These are phyloP conservation scores for Mycteria americana DNA, from an alignment of 2,797 vertebrate species.

Conservation along the genomic window DNA sequence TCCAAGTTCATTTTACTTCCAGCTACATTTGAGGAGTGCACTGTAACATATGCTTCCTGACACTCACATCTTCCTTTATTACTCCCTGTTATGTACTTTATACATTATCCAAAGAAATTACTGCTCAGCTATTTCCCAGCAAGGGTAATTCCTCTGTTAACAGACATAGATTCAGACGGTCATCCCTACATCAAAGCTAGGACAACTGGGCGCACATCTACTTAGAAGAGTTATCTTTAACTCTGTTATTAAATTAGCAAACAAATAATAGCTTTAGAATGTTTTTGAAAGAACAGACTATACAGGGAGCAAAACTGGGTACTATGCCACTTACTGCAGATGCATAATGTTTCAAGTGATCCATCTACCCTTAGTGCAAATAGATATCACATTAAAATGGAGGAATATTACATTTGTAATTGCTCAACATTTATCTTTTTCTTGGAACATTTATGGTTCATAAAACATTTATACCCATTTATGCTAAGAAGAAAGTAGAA, in stretches of 20 bases:
- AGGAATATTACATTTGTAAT: neutral
- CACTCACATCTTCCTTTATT: neutral
- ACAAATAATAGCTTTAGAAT: neutral
- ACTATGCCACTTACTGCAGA: neutral
- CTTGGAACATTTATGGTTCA: neutral
- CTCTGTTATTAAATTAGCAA: neutral
- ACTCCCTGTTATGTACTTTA: neutral
- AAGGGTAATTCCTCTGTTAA: neutral
- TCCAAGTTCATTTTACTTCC: neutral
- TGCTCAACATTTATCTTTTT: constrained; percentile 6
- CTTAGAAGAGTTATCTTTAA: neutral
- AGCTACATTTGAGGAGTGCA: neutral
- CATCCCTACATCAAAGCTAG: neutral
- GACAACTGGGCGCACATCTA: neutral
- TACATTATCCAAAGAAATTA: neutral
- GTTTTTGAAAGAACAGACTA: neutral
- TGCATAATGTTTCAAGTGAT: neutral
- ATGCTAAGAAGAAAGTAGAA: neutral
- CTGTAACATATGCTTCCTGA: neutral
- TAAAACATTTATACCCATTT: neutral
- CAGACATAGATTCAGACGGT: neutral
- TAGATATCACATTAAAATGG: neutral
- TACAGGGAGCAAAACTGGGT: neutral
- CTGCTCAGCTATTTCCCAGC: neutral
- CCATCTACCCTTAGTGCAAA: neutral